Base-by-base conservation (phyloP, 2,888 invertebrate genomes). In the Acanthosepion esculentum region DNA sequence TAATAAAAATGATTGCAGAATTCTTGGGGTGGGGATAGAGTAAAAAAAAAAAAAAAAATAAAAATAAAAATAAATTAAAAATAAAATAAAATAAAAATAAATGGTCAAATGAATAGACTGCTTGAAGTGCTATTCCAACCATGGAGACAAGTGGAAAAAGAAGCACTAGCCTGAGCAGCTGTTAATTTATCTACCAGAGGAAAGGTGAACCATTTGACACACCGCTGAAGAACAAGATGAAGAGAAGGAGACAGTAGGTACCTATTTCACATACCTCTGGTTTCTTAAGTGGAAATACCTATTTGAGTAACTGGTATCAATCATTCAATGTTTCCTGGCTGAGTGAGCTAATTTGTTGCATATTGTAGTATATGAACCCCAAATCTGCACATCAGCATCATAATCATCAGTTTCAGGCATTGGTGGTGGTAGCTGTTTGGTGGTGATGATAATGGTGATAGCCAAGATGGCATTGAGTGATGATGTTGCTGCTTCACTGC, bases 221-320 rank as follows among this genome's bases (percentile, higher is more conserved):
- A 53, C 48, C 50, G 29, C n/a, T 92, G 92, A 92, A 53, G 50
- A 93, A 93, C 48, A 93, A n/a, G 78, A 78, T 78, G n/a, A 78
- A 93, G 93, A 93, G 93, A 53, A 93, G 93, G 93, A 93, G 50
- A 93, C 93, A 93, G 93, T 93, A 93, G 93, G 94, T 94, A 94
- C 94, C 94, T 64, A 94, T 94, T 94, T 94, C 94, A 94, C 94
- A 94, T 94, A 94, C 94, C 94, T 94, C 94, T 94, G 94, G 64
- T 64, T 94, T 93, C 50, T 93, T 93, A 93, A 93, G 93, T 93
- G 53, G 93, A 93, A 93, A 93, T 93, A 93, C 93, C n/a, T 93
- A 93, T 93, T 93, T 93, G 93, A 93, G 41, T 53, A 93, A 53
- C 93, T 93, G 93, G 93, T 93, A n/a, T 93, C 93, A 93, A 93